These are phyloP conservation scores for Ptychadena robeensis DNA, from an alignment of 2,797 vertebrate genomes.

Conservation along the genomic window DNA sequence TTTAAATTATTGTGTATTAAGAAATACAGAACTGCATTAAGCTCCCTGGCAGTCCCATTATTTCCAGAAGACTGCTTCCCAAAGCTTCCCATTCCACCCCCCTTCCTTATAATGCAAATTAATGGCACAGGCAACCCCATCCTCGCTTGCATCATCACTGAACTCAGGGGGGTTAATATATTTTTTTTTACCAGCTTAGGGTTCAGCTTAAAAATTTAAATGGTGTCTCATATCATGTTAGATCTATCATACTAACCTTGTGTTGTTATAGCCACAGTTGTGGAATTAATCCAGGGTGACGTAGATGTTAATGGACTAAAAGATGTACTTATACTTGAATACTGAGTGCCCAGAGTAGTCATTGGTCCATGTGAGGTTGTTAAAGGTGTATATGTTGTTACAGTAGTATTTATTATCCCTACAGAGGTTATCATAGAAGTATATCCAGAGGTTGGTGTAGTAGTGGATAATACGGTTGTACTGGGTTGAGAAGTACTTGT, in stretches of 20 bases:
- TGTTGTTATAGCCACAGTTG: slow-evolving; percentile 3
- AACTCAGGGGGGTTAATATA: too few relatives aligned
- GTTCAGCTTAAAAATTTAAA: too few relatives aligned
- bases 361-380: slow-evolving; percentile 1
- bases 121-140: too few relatives aligned
- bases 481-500: neutral
- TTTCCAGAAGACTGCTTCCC: too few relatives aligned
- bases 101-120: too few relatives aligned
- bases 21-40: too few relatives aligned
- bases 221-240: neutral
- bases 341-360: neutral
- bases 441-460: neutral
- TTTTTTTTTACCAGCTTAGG: too few relatives aligned
- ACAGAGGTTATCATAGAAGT: slow-evolving; percentile 4
- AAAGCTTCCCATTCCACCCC: too few relatives aligned
- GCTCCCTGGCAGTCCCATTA: too few relatives aligned
- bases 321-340: slow-evolving; percentile 20
- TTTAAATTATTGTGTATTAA: too few relatives aligned
- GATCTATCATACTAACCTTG: slow-evolving; percentile 3
- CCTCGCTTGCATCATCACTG: too few relatives aligned
- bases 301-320: neutral
- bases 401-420: slow-evolving; percentile 1
- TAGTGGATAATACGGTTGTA: neutral
- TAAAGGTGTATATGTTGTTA: neutral
- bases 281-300: neutral